These are phyloP conservation scores for Lydus trimaculatus DNA, from an alignment of 2,888 invertebrate species.

Conservation along the genomic window DNA sequence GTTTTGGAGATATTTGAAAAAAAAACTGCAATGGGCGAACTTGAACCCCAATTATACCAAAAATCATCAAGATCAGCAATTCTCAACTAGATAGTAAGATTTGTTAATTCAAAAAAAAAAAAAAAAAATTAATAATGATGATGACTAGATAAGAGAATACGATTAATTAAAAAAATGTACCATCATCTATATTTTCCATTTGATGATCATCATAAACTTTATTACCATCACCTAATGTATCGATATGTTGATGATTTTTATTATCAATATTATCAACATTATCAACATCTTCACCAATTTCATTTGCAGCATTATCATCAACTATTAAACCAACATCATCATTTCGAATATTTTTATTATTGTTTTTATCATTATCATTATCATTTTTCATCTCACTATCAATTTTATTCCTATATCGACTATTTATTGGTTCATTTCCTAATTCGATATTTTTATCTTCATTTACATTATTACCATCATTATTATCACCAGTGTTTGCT, in stretches of 20 bases:
- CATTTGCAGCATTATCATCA: constrained; percentile 37
- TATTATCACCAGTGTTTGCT: constrained; percentile 12
- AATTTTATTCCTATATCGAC: constrained; percentile 60
- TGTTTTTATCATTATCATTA: constrained; percentile 49
- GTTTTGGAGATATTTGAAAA: no score
- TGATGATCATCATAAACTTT: background rate
- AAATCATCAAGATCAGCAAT: no score
- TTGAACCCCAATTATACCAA: no score
- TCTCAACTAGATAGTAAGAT: no score
- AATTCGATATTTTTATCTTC: constrained; percentile 39
- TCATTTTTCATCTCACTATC: constrained; percentile 55
- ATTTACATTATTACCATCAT: constrained; percentile 19
- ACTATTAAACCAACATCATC: constrained; percentile 47
- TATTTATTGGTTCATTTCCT: constrained; percentile 51
- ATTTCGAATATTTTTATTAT: constrained; percentile 55
- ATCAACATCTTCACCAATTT: constrained; percentile 38
- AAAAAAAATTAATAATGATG: background rate
- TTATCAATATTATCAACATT: constrained; percentile 33
- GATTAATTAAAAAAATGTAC: background rate
- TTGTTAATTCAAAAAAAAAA: background rate
- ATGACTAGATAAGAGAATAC: background rate
- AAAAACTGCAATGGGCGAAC: no score
- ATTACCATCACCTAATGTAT: constrained; percentile 34
- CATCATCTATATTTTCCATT: background rate
- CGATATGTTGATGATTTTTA: constrained; percentile 43